Percentiles rank a stretch among this genome's conserved stretches.
Evolutionary conservation across 2,113 vertebrate species (phyloP).

Genomic region (Anhinga anhinga): DNA sequence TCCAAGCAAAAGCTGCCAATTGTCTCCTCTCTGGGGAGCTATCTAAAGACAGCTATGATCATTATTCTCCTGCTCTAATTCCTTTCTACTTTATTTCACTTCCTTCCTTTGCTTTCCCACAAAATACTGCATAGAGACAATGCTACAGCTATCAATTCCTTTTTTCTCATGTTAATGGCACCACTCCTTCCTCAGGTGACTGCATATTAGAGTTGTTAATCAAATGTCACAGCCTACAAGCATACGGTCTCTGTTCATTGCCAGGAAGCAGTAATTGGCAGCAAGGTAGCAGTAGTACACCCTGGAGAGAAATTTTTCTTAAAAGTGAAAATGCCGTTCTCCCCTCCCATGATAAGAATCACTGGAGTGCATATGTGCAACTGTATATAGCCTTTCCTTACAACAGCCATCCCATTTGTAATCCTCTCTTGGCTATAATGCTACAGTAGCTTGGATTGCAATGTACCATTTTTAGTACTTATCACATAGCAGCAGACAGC

Average conservation of each 20-base stretch:
- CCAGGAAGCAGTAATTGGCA: not conserved
- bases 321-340: not conserved
- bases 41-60: not conserved
- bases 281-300: not conserved
- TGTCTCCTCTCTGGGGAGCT: not conserved
- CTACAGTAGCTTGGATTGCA: not conserved
- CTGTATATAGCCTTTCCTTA: not conserved
- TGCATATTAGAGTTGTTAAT: not conserved
- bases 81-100: not conserved
- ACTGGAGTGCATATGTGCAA: not conserved
- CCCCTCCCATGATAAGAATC: not conserved
- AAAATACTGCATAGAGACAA: not conserved
- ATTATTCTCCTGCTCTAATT: constrained; percentile 10
- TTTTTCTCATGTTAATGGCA: not conserved
- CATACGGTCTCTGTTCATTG: not conserved
- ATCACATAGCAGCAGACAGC: constrained; percentile 29
- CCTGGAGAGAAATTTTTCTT: constrained; percentile 15
- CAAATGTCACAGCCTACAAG: not conserved
- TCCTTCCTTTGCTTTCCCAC: not conserved
- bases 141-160: not conserved
- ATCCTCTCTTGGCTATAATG: not conserved
- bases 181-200: not conserved
- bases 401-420: not conserved
- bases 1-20: not conserved
- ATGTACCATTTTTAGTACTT: constrained; percentile 10